These are phyloP conservation scores for Leptinotarsa haldemani DNA, from an alignment of 2,888 invertebrate species.

Conservation along the genomic window DNA sequence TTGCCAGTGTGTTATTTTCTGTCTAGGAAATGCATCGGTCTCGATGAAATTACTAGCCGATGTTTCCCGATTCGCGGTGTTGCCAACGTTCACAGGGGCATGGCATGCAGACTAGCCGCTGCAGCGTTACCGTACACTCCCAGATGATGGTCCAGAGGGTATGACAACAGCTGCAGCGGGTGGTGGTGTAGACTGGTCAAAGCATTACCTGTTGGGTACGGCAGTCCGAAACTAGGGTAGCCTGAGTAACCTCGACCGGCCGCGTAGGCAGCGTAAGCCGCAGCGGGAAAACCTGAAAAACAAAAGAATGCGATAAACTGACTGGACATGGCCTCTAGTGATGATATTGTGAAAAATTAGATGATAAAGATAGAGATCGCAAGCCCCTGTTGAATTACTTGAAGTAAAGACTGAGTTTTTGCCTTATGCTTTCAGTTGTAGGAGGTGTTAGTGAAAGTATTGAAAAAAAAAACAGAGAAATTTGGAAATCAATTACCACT, in stretches of 20 bases:
- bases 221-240: slow-evolving; percentile 98
- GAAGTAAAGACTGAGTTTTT: too few species aligned
- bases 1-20: slow-evolving; percentile 33
- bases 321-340: too few species aligned
- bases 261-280: slow-evolving; percentile 95
- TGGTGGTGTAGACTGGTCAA: slow-evolving; percentile 78
- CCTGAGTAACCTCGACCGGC: slow-evolving; percentile 96
- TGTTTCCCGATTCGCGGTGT: slow-evolving; percentile 12
- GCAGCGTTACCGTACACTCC: slow-evolving; percentile 70
- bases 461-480: too few species aligned
- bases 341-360: too few species aligned
- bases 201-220: slow-evolving; percentile 97
- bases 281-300: slow-evolving; percentile 89
- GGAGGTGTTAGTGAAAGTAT: too few species aligned
- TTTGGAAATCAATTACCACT: too few species aligned
- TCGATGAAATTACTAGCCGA: slow-evolving; percentile 1
- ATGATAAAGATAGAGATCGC: too few species aligned
- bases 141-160: slow-evolving; percentile 72
- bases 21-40: slow-evolving; percentile 8
- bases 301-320: slow-evolving; percentile 38
- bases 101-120: slow-evolving; percentile 76
- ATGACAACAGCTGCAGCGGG: slow-evolving; percentile 71
- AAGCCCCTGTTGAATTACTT: too few species aligned
- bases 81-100: slow-evolving; percentile 79
- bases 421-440: too few species aligned